These are phyloP conservation scores for Cetoscarus ocellatus DNA, from an alignment of 2,797 vertebrate genomes.

Conservation along the genomic window DNA sequence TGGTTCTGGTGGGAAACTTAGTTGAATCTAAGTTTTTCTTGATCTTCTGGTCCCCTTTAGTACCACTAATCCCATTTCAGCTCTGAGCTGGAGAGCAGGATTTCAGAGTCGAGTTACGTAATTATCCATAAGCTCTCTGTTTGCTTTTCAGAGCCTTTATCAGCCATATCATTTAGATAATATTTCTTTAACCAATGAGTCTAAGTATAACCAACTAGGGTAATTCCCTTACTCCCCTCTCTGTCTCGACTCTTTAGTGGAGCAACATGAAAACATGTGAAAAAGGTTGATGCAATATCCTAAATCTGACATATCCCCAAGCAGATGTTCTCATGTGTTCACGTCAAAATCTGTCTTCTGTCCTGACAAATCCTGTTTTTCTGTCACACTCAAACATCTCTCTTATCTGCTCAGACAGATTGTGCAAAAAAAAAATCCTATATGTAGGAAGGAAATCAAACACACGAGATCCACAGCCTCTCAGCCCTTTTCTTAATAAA, in stretches of 20 bases:
- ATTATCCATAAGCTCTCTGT: constrained; percentile 43
- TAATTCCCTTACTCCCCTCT: constrained; percentile 41
- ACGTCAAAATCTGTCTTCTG: constrained; percentile 21
- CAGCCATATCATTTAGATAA: constrained; percentile 55
- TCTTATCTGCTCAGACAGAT: constrained; percentile 42
- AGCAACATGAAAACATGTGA: constrained; percentile 29
- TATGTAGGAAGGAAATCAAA: constrained; percentile 13
- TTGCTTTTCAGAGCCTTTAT: constrained; percentile 56
- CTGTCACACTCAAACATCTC: constrained; percentile 10
- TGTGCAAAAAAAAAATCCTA: neutral
- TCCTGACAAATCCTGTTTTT: constrained; percentile 12
- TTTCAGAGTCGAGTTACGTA: constrained; percentile 38
- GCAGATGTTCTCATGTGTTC: constrained; percentile 25
- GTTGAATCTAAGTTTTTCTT: constrained; percentile 23
- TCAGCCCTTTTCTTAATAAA: constrained; percentile 55
- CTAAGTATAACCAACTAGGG: constrained; percentile 58
- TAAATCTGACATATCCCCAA: constrained; percentile 39
- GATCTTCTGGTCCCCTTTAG: constrained; percentile 20
- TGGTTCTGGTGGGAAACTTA: neutral
- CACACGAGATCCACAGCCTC: neutral
- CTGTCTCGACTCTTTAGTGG: constrained; percentile 19
- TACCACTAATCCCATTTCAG: constrained; percentile 35
- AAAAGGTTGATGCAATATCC: constrained; percentile 27
- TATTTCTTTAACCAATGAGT: constrained; percentile 55
- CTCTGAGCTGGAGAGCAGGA: constrained; percentile 38